Conservation (phyloP, 2,888 invertebrate genomes). For the Limnephilus rhombicus region DNA sequence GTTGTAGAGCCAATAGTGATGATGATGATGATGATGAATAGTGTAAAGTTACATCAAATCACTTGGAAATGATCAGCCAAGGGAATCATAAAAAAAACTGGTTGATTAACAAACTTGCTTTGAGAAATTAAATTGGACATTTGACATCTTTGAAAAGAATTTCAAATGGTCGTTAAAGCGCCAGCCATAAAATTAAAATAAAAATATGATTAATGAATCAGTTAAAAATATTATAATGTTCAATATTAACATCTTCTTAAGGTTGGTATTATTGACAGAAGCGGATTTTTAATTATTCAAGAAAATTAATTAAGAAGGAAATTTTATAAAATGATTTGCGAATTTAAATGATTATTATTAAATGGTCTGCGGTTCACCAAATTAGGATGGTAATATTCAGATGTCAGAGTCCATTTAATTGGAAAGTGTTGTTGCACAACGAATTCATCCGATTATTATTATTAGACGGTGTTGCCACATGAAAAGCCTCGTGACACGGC, state of each 20-base stretch:
- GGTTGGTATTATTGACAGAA: conserved; percentile 3
- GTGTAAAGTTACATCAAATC: not conserved
- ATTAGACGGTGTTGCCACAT: not conserved
- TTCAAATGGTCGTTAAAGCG: not conserved
- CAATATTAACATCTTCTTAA: not conserved
- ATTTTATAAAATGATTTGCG: conserved; percentile 16
- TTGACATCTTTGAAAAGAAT: not conserved
- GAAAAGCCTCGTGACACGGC: not conserved
- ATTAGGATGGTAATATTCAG: conserved; percentile 18
- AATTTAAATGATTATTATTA: conserved; percentile 13
- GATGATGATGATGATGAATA: no score
- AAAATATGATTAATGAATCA: not conserved
- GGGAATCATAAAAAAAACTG: no score
- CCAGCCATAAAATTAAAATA: not conserved
- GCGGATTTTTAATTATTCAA: not conserved
- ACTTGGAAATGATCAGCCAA: not conserved
- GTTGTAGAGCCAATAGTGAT: no score
- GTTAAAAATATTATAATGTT: not conserved
- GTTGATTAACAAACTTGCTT: not conserved
- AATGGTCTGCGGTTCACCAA: not conserved
- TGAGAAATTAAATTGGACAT: not conserved
- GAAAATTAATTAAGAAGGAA: conserved; percentile 29
- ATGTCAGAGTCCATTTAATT: conserved; percentile 19
- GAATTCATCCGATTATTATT: not conserved
- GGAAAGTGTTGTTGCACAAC: conserved; percentile 11